Percentiles rank a stretch among this genome's conserved stretches.
phyloP scores from a whole-genome alignment of 2,797 vertebrate genomes.

The Cuculus canorus region DNA sequence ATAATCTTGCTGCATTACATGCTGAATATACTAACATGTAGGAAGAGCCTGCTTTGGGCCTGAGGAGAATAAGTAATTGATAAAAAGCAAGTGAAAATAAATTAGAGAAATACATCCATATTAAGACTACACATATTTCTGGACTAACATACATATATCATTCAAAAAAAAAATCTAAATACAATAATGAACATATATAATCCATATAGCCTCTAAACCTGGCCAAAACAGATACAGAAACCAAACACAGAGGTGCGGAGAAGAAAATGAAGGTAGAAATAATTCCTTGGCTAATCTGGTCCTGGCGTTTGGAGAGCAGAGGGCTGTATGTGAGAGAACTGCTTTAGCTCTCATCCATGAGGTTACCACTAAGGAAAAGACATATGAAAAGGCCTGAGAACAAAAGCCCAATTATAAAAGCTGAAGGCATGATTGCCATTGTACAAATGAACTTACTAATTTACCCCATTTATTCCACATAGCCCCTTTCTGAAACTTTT shows the following conservation, averaged over 20 bases:
- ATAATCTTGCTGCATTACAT: not conserved
- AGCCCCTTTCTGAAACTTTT: not conserved
- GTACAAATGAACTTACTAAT: slow-evolving; percentile 25
- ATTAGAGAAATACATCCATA: not conserved
- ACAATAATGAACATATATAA: not conserved
- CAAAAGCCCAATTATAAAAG: slow-evolving; percentile 41
- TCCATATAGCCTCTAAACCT: not conserved
- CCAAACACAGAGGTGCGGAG: not conserved
- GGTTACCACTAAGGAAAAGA: slow-evolving; percentile 30
- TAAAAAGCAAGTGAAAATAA: not conserved
- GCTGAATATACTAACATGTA: not conserved
- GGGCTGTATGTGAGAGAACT: not conserved
- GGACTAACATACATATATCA: not conserved
- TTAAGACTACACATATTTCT: not conserved
- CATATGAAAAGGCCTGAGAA: slow-evolving; percentile 21
- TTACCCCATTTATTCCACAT: not conserved
- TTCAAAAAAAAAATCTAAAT: not conserved
- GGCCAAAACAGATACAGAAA: not conserved
- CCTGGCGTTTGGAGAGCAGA: not conserved
- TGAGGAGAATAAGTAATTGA: not conserved
- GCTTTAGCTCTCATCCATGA: not conserved
- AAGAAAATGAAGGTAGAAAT: not conserved
- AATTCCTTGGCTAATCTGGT: not conserved
- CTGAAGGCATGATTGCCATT: not conserved
- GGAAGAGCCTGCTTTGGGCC: not conserved